phyloP scores from a whole-genome alignment of 2,888 invertebrate species.

The Acrocyrtus sp. region DNA sequence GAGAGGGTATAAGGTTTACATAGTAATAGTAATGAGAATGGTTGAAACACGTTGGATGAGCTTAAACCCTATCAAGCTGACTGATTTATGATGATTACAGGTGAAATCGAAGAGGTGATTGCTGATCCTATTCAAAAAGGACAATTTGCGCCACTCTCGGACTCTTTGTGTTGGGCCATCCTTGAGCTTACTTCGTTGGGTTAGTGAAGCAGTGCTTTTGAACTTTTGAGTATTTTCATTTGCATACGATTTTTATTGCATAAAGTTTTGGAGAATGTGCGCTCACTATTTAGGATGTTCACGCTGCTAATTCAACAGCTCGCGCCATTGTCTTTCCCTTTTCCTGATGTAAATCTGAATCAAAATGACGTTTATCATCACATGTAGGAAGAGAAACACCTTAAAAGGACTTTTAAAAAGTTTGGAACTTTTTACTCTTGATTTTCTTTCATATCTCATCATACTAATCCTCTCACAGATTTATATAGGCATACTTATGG shows the following conservation, averaged over 20 bases:
- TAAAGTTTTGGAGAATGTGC: background rate
- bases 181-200: slow-evolving; percentile 89
- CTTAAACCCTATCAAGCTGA: slow-evolving; percentile 22
- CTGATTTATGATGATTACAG: slow-evolving; percentile 70
- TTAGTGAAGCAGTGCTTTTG: slow-evolving; percentile 58
- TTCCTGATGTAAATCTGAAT: slow-evolving; percentile 37
- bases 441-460: too few relatives aligned
- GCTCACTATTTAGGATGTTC: too few relatives aligned
- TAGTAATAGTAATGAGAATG: too few relatives aligned
- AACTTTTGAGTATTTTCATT: background rate
- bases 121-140: slow-evolving; percentile 92
- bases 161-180: slow-evolving; percentile 94
- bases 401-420: slow-evolving; percentile 18
- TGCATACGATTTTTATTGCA: background rate
- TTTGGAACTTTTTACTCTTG: slow-evolving; percentile 19
- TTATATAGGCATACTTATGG: too few relatives aligned
- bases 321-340: too few relatives aligned
- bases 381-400: slow-evolving; percentile 9
- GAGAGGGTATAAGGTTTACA: too few relatives aligned
- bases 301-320: background rate
- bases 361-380: slow-evolving; percentile 26
- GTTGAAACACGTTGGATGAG: too few relatives aligned
- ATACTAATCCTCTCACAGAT: too few relatives aligned
- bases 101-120: slow-evolving; percentile 94
- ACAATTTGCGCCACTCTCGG: slow-evolving; percentile 96